Evolutionary conservation across 92 coral and sea anemone genomes (phyloP).

Genomic region (Metridium senile): DNA sequence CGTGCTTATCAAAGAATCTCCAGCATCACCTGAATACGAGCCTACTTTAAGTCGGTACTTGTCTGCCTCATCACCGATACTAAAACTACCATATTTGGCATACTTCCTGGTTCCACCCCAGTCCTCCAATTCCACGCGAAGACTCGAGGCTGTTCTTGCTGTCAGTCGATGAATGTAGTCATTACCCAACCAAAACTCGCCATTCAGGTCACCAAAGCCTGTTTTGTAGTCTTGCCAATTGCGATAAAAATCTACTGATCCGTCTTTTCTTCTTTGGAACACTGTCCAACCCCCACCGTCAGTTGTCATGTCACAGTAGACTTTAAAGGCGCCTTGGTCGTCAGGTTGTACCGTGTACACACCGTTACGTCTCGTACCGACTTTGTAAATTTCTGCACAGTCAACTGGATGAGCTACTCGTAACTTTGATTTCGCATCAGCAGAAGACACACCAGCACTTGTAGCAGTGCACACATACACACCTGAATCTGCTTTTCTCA

Average conservation of each 20-base stretch:
- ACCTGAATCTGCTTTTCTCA: too few relatives aligned
- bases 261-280: conserved; percentile 63
- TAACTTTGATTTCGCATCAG: background rate
- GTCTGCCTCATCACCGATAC: too few relatives aligned
- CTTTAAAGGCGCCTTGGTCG: conserved; percentile 14
- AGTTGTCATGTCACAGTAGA: conserved; percentile 47
- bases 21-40: too few relatives aligned
- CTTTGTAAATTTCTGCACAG: conserved; percentile 12
- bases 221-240: conserved; percentile 45
- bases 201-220: conserved; percentile 60
- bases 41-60: too few relatives aligned
- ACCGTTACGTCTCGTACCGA: conserved; percentile 14
- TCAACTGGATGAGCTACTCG: background rate
- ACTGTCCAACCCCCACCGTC: conserved; percentile 55
- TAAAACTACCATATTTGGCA: too few relatives aligned
- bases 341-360: conserved; percentile 23
- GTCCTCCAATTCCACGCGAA: too few relatives aligned
- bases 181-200: too few relatives aligned
- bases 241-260: conserved; percentile 45
- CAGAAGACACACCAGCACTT: conserved; percentile 23
- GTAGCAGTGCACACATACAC: conserved; percentile 25
- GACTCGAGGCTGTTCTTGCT: too few relatives aligned
- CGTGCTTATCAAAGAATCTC: too few relatives aligned
- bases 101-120: too few relatives aligned
- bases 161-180: too few relatives aligned